Evolutionary conservation across 2,797 vertebrate species (phyloP).

Genomic region (Poeciliopsis gracilis): DNA sequence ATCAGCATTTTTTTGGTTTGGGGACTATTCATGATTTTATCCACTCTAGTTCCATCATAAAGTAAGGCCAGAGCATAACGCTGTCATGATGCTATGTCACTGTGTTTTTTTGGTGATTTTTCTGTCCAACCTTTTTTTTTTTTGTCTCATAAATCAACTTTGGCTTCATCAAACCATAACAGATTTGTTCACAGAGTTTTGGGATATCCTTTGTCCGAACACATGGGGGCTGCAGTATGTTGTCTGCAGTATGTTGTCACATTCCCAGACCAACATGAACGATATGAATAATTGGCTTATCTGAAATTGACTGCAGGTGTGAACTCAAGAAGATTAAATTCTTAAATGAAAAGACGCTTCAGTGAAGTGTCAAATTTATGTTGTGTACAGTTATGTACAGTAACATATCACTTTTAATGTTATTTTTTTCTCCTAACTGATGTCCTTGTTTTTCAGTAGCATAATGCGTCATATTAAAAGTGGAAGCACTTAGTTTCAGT

Average conservation of each 20-base stretch:
- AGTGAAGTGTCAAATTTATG: neutral
- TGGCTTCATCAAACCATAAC: neutral
- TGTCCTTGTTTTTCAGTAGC: neutral
- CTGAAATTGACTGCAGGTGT: neutral
- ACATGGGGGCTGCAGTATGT: neutral
- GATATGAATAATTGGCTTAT: neutral
- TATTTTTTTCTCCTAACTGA: neutral
- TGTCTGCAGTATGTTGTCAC: neutral
- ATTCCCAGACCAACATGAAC: neutral
- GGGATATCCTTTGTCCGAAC: neutral
- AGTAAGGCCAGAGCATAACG: neutral
- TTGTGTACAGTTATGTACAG: neutral
- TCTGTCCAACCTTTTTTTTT: neutral
- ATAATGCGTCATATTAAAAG: neutral
- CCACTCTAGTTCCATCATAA: neutral
- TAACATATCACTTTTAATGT: neutral
- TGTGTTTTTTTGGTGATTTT: neutral
- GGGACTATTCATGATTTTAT: neutral
- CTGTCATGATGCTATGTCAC: neutral
- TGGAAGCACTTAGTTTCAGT: conserved; percentile 2
- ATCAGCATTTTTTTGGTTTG: neutral
- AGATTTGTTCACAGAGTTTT: neutral
- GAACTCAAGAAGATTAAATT: neutral
- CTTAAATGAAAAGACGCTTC: neutral
- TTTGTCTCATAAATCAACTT: neutral